These are phyloP conservation scores for Hoplodrina ambigua DNA, from an alignment of 2,888 invertebrate genomes.

Conservation along the genomic window DNA sequence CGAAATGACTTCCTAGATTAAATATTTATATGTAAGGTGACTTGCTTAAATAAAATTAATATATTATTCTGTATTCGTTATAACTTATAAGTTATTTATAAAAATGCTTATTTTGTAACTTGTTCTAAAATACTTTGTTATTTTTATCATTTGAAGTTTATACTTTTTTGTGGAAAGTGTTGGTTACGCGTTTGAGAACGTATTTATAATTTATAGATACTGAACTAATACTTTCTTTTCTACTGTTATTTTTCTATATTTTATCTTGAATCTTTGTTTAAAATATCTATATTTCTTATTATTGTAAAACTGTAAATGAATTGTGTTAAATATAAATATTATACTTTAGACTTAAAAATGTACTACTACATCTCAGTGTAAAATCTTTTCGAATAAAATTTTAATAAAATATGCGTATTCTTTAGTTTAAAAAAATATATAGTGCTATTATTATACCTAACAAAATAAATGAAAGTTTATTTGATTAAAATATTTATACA, in stretches of 20 bases:
- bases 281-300: conserved; percentile 23
- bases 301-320: neutral
- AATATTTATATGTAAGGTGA: neutral
- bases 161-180: conserved; percentile 15
- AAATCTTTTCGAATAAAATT: conserved; percentile 33
- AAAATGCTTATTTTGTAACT: conserved; percentile 28
- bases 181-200: neutral
- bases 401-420: neutral
- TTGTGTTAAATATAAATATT: conserved; percentile 14
- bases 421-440: conserved; percentile 3
- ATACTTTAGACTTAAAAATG: neutral
- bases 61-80: conserved; percentile 4
- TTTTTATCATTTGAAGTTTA: conserved; percentile 22
- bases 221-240: conserved; percentile 25
- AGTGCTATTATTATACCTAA: neutral
- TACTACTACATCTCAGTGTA: conserved; percentile 25
- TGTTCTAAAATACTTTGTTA: conserved; percentile 24
- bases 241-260: conserved; percentile 37
- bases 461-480: neutral
- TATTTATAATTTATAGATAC: conserved; percentile 24
- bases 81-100: conserved; percentile 24
- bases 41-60: conserved; percentile 14
- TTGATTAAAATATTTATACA: conserved; percentile 1
- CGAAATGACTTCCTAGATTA: conserved; percentile 5
- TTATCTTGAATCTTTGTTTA: conserved; percentile 33